Conservation (phyloP, 2,113 vertebrate species). For the Chamaea fasciata region DNA sequence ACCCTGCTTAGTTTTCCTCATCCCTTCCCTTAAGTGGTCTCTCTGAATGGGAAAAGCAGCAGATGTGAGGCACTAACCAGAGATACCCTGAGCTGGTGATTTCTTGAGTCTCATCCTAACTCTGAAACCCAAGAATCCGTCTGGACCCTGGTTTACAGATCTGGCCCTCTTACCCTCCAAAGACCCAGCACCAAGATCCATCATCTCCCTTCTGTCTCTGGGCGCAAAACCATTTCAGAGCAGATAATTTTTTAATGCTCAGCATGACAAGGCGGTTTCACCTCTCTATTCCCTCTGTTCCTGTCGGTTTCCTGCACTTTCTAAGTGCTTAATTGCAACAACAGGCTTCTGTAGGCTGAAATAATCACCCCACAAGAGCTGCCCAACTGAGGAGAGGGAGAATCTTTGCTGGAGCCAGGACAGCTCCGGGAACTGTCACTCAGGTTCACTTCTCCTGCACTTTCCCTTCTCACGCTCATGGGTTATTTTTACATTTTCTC, state of each 20-base stretch:
- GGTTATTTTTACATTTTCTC: constrained; percentile 44
- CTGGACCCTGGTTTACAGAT: neutral
- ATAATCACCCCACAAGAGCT: neutral
- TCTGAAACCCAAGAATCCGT: neutral
- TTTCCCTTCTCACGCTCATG: neutral
- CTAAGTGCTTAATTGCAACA: neutral
- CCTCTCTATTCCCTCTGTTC: neutral
- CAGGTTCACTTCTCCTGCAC: neutral
- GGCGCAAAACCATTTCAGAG: neutral
- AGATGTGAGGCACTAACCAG: neutral
- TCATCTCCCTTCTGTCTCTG: neutral
- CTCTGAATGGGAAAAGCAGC: neutral
- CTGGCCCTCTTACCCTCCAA: neutral
- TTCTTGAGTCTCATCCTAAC: neutral
- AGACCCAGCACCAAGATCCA: neutral
- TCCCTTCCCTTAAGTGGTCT: neutral
- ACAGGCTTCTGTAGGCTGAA: neutral
- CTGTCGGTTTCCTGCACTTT: neutral
- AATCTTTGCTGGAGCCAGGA: neutral
- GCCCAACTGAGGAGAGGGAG: neutral
- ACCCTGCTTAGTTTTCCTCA: neutral
- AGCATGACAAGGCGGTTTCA: neutral
- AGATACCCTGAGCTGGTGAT: fast-evolving
- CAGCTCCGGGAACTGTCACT: neutral
- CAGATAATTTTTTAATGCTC: neutral